phyloP scores from a whole-genome alignment of 2,888 invertebrate genomes.

The Lepidocyrtinus sp. region DNA sequence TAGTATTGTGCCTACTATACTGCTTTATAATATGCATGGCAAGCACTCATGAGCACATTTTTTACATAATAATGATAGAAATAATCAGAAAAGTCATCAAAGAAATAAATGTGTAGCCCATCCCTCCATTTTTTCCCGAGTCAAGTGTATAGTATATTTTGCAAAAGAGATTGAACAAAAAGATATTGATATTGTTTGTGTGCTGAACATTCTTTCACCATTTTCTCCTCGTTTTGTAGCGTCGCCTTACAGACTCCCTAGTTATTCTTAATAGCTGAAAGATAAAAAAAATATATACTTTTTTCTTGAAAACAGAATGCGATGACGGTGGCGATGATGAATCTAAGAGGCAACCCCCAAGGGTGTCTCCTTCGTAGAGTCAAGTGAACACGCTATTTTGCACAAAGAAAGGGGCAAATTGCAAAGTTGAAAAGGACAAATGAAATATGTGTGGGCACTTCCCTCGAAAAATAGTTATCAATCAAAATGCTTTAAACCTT shows the following conservation, averaged over 20 bases:
- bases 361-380: constrained; percentile 24
- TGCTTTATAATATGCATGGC: no score
- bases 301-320: no score
- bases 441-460: not conserved
- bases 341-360: constrained; percentile 47
- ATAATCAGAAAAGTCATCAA: not conserved
- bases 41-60: no score
- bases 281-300: no score
- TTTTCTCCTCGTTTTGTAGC: not conserved
- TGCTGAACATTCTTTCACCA: not conserved
- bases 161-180: not conserved
- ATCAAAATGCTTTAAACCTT: not conserved
- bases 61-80: not conserved
- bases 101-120: not conserved
- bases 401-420: no score
- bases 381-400: no score
- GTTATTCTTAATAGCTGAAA: no score
- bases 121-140: not conserved
- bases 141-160: not conserved
- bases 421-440: not conserved
- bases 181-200: not conserved
- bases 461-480: not conserved
- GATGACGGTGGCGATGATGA: constrained; percentile 19
- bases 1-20: no score
- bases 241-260: no score